Percentiles rank a stretch among this genome's conserved stretches.
Conservation (phyloP, 2,113 vertebrate genomes). For the Hippopotamus amphibius region DNA sequence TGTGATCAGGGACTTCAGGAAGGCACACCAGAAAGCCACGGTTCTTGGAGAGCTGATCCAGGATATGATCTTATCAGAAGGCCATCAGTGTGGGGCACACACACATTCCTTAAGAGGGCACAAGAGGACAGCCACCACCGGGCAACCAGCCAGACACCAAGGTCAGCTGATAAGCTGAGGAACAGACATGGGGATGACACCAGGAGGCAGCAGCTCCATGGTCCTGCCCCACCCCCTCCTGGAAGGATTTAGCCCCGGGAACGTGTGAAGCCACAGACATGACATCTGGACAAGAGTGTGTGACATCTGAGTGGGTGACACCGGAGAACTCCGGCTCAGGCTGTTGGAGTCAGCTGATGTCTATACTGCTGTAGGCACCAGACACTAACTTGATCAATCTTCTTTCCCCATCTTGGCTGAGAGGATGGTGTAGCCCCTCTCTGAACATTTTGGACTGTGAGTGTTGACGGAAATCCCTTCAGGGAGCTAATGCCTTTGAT, state of each 20-base stretch:
- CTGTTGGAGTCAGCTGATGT: background rate
- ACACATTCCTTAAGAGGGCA: background rate
- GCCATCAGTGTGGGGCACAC: background rate
- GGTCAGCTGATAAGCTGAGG: background rate
- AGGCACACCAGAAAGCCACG: background rate
- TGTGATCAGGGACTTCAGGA: background rate
- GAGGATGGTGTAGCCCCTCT: background rate
- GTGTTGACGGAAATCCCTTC: background rate
- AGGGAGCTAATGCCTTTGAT: background rate
- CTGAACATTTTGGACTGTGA: background rate
- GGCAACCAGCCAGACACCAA: background rate
- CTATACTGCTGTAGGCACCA: background rate
- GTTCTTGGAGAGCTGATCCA: background rate
- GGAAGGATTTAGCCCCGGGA: background rate
- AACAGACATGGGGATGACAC: rapidly evolving
- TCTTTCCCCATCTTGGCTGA: background rate
- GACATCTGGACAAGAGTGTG: background rate
- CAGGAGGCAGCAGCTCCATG: background rate
- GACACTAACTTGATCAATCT: background rate
- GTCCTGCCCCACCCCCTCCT: background rate
- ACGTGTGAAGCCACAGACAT: background rate
- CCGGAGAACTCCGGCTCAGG: background rate
- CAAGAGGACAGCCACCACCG: background rate
- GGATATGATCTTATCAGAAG: constrained; percentile 43
- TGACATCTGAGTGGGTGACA: background rate